Base-by-base conservation (phyloP, 2,113 vertebrate species). In the Chionodraco myersi region DNA sequence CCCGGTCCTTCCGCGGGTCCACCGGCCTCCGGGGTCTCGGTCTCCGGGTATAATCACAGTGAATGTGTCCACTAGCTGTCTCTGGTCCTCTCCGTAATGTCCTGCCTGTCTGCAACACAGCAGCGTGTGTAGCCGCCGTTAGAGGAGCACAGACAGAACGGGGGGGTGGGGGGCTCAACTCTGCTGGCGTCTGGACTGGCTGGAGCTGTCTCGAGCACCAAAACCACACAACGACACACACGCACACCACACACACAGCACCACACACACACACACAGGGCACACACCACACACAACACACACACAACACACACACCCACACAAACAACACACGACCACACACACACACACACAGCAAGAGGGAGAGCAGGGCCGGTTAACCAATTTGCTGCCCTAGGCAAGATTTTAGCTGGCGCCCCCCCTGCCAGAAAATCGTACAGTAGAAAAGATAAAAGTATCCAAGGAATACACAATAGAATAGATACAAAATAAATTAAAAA, bases 111-210 rank as follows among this genome's bases (percentile, higher is more conserved):
- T 45, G 56, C 36, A 56, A 41, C 15, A 10, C 49, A 21, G 11
- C 14, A 15, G 69, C 30, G 45, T 16, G 56, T 67, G 62, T 47
- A 36, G 45, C 30, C 15, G 58, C 62, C 23, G 47, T 41, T 34
- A 41, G 18, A 79, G 54, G 18, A 79, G 54, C 23, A 65, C 54
- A 61, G 62, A 57, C 59, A 48, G n/a, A 45, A 10, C 1, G 34
- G 26, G 54, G 10, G 54, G 54, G 52, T 10, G 48, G 75, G 56
- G 44, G 16, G 47, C 63, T 88, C 69, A 73, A 89, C 61, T 67
- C 57, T 48, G 82, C 69, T 87, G 88, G 88, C 85, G 88, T 86
- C 88, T 54, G 76, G 76, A 57, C 76, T 86, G 85, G 79, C 80
- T 80, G 70, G 49, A 71, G 48, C 68, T 60, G 23, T 41, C 48